Conservation (phyloP, 2,888 invertebrate genomes). For the Idaea dimidiata region DNA sequence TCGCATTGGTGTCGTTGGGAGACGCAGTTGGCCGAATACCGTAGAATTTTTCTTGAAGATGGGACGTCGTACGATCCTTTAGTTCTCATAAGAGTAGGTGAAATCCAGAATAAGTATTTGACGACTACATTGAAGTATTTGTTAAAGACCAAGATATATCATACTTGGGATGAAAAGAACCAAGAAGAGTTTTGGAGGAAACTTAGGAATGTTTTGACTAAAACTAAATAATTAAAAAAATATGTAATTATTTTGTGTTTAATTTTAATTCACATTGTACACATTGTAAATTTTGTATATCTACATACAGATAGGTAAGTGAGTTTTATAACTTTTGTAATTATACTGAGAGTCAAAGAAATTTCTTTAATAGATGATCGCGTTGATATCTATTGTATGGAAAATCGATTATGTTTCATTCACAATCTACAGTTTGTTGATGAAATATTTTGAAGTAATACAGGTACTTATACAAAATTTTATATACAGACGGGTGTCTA, state of each 20-base stretch:
- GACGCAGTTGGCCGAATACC: conserved; percentile 84
- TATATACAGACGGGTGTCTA: too few species aligned
- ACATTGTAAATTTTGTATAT: too few species aligned
- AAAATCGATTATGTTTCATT: neutral
- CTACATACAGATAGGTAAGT: neutral
- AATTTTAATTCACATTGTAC: too few species aligned
- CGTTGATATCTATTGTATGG: conserved; percentile 4
- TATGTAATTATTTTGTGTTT: conserved; percentile 9
- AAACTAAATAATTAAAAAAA: conserved; percentile 30
- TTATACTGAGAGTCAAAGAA: neutral
- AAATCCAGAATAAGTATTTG: conserved; percentile 76
- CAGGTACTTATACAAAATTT: too few species aligned
- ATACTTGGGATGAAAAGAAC: conserved; percentile 80
- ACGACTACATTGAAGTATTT: conserved; percentile 82
- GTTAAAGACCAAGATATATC: conserved; percentile 83
- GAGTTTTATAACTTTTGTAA: neutral
- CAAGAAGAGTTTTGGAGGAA: conserved; percentile 68
- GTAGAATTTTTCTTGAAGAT: conserved; percentile 81
- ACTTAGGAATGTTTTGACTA: conserved; percentile 53
- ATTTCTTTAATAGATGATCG: neutral
- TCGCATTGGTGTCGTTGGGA: conserved; percentile 89
- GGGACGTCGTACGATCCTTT: conserved; percentile 80
- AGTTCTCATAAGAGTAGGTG: conserved; percentile 82
- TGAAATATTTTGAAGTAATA: too few species aligned
- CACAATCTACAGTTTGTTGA: too few species aligned